Evolutionary conservation across 1,140 invertebrate species (phyloP), one percentile per base, ranked within the genome.

Genomic region (Diplogasteroides magnus): DNA sequence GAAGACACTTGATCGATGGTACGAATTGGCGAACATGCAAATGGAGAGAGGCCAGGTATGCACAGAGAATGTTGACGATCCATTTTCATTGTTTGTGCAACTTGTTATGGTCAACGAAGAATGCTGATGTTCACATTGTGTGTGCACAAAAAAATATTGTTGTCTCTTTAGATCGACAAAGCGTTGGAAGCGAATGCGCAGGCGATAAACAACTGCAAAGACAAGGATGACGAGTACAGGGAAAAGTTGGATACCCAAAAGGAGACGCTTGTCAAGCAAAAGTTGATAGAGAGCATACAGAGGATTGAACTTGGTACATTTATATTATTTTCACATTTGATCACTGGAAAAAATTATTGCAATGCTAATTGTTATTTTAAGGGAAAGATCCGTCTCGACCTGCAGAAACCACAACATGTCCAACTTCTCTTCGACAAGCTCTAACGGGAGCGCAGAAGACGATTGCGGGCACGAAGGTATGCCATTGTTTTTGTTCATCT

Each of bases 1-100:
- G 29, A 82, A 83, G 67, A 82, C 80, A 63, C 82, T 82, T 27
- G 74, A 78, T 14, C 78, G 82, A 19, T 82, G 82, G 68, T 81
- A 78, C 15, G 67, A 81, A 23, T 37, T 82, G 37, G 77, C 80
- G 14, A 77, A 83, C 37, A 69, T 82, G 60, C 80, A 82, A 69
- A 78, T 79, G 62, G 37, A 48, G 19, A 48, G 37, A 19, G 37
- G 37, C 37, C 37, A 48, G 6, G 37, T 48, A 48, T 11, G 37
- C 19, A 48, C 19, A n/a, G n/a, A n/a, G n/a, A n/a, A n/a, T n/a
- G n/a, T n/a, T n/a, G n/a, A n/a, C n/a, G n/a, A n/a, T n/a, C n/a
- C n/a, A n/a, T 48, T 11, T 48, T 48, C 19, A 11, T 48, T 48
- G 19, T 11, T 11, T 48, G 19, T 48, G 19, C 19, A 48, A 11